These are phyloP conservation scores for Anarhynchus alexandrinus DNA, from an alignment of 2,113 vertebrate genomes.

Conservation along the genomic window DNA sequence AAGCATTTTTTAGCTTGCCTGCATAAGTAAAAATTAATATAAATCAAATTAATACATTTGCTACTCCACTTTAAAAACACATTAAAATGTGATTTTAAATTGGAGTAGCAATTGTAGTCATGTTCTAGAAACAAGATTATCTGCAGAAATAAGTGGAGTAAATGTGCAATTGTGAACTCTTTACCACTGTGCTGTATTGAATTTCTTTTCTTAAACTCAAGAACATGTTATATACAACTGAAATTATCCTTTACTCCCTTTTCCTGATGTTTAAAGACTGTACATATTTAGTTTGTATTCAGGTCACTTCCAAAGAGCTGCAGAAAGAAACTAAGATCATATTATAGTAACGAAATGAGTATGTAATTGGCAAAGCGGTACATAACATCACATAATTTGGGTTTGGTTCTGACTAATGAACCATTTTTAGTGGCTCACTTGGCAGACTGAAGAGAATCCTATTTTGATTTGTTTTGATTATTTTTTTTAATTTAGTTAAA, in stretches of 20 bases:
- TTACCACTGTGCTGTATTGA: not conserved
- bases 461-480: not conserved
- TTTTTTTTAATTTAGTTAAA: not conserved
- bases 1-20: not conserved
- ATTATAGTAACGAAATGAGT: not conserved
- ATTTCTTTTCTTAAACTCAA: not conserved
- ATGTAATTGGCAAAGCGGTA: not conserved
- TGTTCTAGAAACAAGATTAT: not conserved
- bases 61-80: not conserved
- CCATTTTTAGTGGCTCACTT: not conserved
- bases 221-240: not conserved
- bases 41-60: not conserved
- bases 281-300: not conserved
- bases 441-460: not conserved
- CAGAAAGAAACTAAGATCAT: not conserved
- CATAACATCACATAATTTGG: not conserved
- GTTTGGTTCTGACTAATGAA: not conserved
- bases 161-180: not conserved
- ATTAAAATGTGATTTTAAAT: not conserved
- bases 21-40: not conserved
- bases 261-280: not conserved
- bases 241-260: not conserved
- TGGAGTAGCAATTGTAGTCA: not conserved
- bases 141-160: not conserved
- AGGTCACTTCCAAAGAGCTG: not conserved